Conservation (phyloP, 2,797 vertebrate genomes). For the Nannoperca obscura region DNA sequence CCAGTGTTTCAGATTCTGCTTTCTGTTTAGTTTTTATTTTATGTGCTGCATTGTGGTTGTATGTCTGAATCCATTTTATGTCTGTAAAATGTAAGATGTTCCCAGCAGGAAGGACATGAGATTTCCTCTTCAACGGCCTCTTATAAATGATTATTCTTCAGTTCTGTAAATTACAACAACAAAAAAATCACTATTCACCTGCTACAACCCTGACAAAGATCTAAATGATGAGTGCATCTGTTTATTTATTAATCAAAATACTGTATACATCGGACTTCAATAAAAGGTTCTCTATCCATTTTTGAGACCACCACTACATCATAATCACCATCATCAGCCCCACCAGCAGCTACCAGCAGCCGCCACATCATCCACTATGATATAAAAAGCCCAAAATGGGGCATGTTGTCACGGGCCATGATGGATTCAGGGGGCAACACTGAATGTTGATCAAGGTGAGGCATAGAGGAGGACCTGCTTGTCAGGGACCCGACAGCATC, state of each 20-base stretch:
- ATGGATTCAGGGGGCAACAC: slow-evolving; percentile 79
- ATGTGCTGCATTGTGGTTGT: slow-evolving; percentile 2
- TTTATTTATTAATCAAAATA: slow-evolving; percentile 74
- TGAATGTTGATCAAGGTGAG: slow-evolving; percentile 87
- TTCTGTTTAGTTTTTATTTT: not conserved
- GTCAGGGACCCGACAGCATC: slow-evolving; percentile 82
- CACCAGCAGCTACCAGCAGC: slow-evolving; percentile 44
- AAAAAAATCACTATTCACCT: slow-evolving; percentile 33
- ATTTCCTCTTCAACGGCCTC: slow-evolving; percentile 27
- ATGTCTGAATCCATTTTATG: slow-evolving; percentile 30
- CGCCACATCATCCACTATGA: slow-evolving; percentile 68
- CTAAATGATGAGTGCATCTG: slow-evolving; percentile 61
- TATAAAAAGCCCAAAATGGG: slow-evolving; percentile 76
- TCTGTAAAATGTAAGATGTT: slow-evolving; percentile 30
- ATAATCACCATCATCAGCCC: slow-evolving; percentile 63
- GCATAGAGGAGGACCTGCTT: slow-evolving; percentile 79
- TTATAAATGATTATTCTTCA: slow-evolving; percentile 42
- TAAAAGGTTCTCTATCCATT: slow-evolving; percentile 60
- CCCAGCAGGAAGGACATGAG: slow-evolving; percentile 48
- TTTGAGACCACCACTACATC: slow-evolving; percentile 60
- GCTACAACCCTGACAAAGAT: slow-evolving; percentile 47
- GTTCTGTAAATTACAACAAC: slow-evolving; percentile 26
- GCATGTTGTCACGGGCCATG: slow-evolving; percentile 76
- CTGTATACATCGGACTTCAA: slow-evolving; percentile 65
- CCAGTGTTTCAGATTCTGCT: not conserved